Evolutionary conservation across 2,113 vertebrate genomes (phyloP).

Genomic region (Prionailurus viverrinus): DNA sequence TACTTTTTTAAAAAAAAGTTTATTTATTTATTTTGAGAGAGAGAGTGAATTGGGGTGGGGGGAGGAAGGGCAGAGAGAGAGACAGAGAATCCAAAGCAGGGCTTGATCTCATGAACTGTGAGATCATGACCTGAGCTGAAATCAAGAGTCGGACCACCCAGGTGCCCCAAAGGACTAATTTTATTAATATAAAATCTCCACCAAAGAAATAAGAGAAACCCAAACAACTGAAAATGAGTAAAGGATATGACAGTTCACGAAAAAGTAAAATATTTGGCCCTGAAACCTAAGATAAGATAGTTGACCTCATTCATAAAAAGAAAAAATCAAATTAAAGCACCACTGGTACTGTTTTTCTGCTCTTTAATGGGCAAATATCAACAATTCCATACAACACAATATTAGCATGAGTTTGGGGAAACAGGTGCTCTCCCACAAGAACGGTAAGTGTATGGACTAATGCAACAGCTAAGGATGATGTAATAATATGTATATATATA

Average conservation of each 20-base stretch:
- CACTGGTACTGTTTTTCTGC: not conserved
- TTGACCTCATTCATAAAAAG: not conserved
- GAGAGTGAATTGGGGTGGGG: no score
- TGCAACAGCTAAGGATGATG: not conserved
- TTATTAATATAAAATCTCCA: not conserved
- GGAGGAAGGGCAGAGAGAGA: no score
- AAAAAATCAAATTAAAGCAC: not conserved
- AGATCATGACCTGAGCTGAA: no score
- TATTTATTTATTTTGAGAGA: no score
- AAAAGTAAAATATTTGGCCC: not conserved
- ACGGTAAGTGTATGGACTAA: not conserved
- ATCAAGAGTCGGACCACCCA: no score
- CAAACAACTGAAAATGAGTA: not conserved
- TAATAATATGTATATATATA: not conserved
- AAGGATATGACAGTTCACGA: not conserved
- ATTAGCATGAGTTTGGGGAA: not conserved
- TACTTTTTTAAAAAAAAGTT: no score
- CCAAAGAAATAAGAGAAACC: not conserved
- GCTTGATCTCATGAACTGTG: no score
- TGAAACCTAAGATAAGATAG: not conserved
- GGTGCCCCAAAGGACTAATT: not conserved
- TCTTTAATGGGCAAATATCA: not conserved
- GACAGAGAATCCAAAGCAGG: no score
- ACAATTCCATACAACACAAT: not conserved
- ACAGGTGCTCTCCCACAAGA: not conserved